phyloP scores from a whole-genome alignment of 2,797 vertebrate genomes.

The Argentina silus region DNA sequence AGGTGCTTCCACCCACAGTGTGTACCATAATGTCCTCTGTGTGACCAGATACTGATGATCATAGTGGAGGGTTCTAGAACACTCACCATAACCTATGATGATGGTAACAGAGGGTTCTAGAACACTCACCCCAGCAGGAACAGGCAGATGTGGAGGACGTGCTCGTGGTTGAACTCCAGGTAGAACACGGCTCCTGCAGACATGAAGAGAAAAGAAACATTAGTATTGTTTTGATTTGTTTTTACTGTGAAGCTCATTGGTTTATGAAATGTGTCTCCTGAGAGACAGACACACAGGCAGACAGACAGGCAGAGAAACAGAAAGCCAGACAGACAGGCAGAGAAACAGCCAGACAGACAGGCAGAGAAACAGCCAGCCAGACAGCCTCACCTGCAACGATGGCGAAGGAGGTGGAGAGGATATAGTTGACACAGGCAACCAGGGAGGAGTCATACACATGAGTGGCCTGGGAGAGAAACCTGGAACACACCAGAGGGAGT shows the following conservation, averaged over 20 bases:
- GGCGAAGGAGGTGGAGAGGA: constrained; percentile 85
- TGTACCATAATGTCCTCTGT: too few species aligned
- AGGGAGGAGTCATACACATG: constrained; percentile 87
- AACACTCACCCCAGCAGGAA: constrained; percentile 91
- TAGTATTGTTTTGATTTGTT: too few species aligned
- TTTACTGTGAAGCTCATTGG: not conserved
- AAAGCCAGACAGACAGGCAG: too few species aligned
- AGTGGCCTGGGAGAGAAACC: constrained; percentile 90
- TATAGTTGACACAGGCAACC: constrained; percentile 89
- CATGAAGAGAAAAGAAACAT: constrained; percentile 27
- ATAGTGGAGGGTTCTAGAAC: not conserved
- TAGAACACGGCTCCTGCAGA: constrained; percentile 91
- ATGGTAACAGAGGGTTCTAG: not conserved
- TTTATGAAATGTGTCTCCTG: not conserved
- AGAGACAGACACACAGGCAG: not conserved
- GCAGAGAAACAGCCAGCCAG: not conserved
- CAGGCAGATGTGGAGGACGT: constrained; percentile 91
- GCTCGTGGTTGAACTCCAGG: constrained; percentile 87
- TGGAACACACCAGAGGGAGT: constrained; percentile 51
- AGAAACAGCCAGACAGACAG: not conserved
- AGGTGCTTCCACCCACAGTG: too few species aligned
- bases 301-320: not conserved
- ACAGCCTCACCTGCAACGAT: constrained; percentile 86
- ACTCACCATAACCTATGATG: not conserved
- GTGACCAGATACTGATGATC: too few species aligned